Base-by-base conservation (phyloP, 1,140 invertebrate genomes). In the Drosophila ercepeae region DNA sequence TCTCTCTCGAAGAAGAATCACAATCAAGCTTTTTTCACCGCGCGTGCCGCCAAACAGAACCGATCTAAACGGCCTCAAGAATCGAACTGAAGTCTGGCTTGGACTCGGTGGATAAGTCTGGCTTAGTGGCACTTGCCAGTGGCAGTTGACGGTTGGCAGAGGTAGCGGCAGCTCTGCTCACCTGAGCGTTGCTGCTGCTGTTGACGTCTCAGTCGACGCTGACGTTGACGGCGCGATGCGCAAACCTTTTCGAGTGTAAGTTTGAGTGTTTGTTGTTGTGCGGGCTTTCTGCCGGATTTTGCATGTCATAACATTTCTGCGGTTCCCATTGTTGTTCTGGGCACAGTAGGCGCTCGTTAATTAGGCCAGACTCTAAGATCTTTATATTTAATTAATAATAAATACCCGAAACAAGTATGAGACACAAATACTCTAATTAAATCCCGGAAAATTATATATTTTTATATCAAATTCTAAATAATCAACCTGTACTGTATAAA, bases 1-100 rank as follows among this genome's bases (percentile, higher is more conserved):
- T 23, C 63, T 39, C 65, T 46, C 53, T 29, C 16, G 6, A 34
- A 50, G 23, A 50, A 65, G 48, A 55, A 39, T 53, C 8, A 42
- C 39, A 42, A 39, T 39, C 14, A 11, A 7, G 36, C 55, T 13
- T 58, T 25, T 21, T 11, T n/a, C n/a, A n/a, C 13, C 46, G 58
- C 76, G 74, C 55, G 59, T 65, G 68, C 61, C 63, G 69, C 69
- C 54, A 39, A 67, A 75, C 74, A 90, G 89, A 90, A 90, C 89
- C 89, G 89, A 90, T 90, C 89, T 90, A 89, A 89, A 79, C 89
- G 84, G 84, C 89, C 75, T 78, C 89, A 89, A 90, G 89, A 90
- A 90, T 90, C 79, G 89, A 90, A 90, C 89, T 90, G 83, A 90
- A 78, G 69, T 41, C 54, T 9, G 46, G 59, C 60, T 75, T 58